Percentiles rank a stretch among this genome's conserved stretches.
Conservation (phyloP, 2,113 vertebrate genomes). For the Lophius piscatorius region DNA sequence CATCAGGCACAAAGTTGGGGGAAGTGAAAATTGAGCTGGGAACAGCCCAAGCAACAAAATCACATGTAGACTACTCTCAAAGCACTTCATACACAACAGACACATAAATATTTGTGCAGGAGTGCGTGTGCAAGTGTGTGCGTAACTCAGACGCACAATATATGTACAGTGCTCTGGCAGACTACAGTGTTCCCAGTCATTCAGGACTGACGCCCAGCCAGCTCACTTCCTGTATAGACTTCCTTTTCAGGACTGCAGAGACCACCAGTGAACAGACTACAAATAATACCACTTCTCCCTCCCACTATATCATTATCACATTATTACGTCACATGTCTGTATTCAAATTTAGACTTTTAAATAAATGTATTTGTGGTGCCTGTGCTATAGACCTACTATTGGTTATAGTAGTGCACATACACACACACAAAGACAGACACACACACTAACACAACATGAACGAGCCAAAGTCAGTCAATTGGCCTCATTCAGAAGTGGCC, state of each 20-base stretch:
- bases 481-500: too few relatives aligned
- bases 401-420: background rate
- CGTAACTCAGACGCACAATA: constrained; percentile 9
- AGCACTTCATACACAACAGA: background rate
- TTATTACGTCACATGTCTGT: constrained; percentile 36
- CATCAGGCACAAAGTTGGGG: constrained; percentile 14
- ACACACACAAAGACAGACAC: background rate
- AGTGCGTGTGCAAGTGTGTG: background rate
- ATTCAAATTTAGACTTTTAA: background rate
- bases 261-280: constrained; percentile 36
- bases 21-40: constrained; percentile 15
- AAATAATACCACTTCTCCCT: constrained; percentile 13
- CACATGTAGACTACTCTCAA: too few relatives aligned
- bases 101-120: background rate
- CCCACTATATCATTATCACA: constrained; percentile 17
- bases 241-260: constrained; percentile 52
- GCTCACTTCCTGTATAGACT: constrained; percentile 57
- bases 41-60: background rate
- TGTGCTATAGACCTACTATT: background rate
- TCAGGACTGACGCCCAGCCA: constrained; percentile 36
- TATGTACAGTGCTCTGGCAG: background rate
- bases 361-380: background rate
- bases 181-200: constrained; percentile 27
- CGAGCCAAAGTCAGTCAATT: constrained; percentile 39
- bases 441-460: background rate